These are phyloP conservation scores for Hydriomena furcata DNA, from an alignment of 2,888 invertebrate species.

Conservation along the genomic window DNA sequence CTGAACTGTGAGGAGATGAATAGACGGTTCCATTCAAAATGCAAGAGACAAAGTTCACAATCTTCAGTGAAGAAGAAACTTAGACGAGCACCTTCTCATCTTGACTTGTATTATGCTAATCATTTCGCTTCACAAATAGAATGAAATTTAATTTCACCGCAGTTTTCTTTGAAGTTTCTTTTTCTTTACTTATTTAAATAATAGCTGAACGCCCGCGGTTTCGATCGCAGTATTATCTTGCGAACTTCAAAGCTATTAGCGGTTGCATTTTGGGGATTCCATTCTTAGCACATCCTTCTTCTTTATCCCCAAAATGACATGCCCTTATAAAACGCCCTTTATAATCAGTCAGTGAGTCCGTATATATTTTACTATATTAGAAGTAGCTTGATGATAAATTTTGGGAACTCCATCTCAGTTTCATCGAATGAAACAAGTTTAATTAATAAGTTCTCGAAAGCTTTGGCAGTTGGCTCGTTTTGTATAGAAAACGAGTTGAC, in stretches of 20 bases:
- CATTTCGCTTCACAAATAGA: conserved; percentile 62
- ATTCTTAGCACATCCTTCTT: too few species aligned
- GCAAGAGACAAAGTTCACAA: conserved; percentile 18
- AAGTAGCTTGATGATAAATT: conserved; percentile 66
- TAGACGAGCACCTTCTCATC: conserved; percentile 51
- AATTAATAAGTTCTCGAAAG: conserved; percentile 66
- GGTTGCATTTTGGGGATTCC: too few species aligned
- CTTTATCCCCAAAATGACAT: too few species aligned
- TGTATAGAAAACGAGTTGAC: conserved; percentile 3
- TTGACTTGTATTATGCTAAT: conserved; percentile 75
- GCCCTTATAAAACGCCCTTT: too few species aligned
- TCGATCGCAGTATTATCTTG: too few species aligned
- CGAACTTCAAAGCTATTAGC: too few species aligned
- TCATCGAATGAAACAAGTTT: conserved; percentile 76
- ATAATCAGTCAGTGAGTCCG: background rate
- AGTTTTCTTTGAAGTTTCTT: conserved; percentile 66
- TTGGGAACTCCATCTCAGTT: conserved; percentile 70
- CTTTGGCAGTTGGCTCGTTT: conserved; percentile 30
- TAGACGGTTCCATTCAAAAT: conserved; percentile 11
- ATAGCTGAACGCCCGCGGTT: background rate
- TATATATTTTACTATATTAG: conserved; percentile 14
- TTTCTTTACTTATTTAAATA: conserved; percentile 68
- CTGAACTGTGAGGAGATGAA: too few species aligned
- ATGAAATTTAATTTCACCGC: conserved; percentile 72
- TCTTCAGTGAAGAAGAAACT: conserved; percentile 26